Evolutionary conservation across 2,797 vertebrate species (phyloP).

Genomic region (Xiphorhynchus erythropygius): DNA sequence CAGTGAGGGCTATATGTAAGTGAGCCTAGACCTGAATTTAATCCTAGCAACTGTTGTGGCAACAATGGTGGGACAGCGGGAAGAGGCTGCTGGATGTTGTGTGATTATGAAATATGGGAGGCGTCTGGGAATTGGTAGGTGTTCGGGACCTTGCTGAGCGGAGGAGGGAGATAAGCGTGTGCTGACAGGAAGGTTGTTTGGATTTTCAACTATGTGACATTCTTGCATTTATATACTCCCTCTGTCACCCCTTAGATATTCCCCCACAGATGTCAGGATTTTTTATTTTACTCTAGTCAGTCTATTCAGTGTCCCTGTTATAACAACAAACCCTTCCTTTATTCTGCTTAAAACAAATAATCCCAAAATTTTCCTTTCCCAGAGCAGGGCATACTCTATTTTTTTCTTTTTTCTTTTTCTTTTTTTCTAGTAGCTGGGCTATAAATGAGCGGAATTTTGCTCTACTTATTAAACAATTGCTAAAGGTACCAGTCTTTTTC

Average conservation of each 20-base stretch:
- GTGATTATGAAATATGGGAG: neutral
- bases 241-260: constrained; percentile 18
- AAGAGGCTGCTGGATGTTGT: neutral
- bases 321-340: neutral
- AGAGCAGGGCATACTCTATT: neutral
- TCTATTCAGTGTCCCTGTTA: neutral
- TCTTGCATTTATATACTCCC: neutral
- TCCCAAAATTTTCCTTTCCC: neutral
- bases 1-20: neutral
- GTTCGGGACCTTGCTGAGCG: neutral
- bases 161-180: neutral
- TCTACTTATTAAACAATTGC: neutral
- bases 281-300: neutral
- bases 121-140: constrained; percentile 14
- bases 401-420: neutral
- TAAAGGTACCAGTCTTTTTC: neutral
- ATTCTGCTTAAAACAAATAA: neutral
- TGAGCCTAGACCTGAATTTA: neutral
- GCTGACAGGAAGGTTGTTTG: constrained; percentile 19
- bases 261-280: neutral
- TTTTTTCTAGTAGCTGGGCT: neutral
- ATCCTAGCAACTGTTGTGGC: neutral
- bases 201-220: neutral
- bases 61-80: neutral
- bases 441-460: neutral